These are phyloP conservation scores for Pocillopora meandrina DNA, from an alignment of 92 coral and sea anemone species.

Conservation along the genomic window DNA sequence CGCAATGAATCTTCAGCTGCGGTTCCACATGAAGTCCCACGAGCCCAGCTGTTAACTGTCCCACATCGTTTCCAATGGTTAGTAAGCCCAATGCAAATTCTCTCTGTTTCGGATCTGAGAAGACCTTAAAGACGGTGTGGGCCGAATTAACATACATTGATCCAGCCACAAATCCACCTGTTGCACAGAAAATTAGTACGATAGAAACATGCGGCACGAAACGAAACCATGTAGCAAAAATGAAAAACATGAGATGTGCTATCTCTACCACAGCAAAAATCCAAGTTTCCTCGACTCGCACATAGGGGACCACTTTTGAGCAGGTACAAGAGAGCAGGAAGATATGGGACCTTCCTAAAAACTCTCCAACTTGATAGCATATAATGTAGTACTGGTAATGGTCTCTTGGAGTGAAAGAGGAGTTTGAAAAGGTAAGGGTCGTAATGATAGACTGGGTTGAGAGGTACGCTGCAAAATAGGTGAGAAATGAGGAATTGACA, in stretches of 20 bases:
- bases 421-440: conserved; percentile 60
- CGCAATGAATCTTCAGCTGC: conserved; percentile 54
- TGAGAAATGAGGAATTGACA: conserved; percentile 53
- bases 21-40: conserved; percentile 70
- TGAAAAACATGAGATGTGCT: conserved; percentile 49
- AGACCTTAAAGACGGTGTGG: conserved; percentile 49
- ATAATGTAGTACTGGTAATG: conserved; percentile 72
- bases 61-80: conserved; percentile 65
- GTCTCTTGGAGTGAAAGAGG: conserved; percentile 71
- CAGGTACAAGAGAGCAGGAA: conserved; percentile 40
- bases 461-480: conserved; percentile 66
- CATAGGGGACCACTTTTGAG: conserved; percentile 53
- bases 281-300: conserved; percentile 68
- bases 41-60: conserved; percentile 61
- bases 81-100: conserved; percentile 72
- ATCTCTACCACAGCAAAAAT: conserved; percentile 46
- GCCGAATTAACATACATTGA: conserved; percentile 75
- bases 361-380: conserved; percentile 64
- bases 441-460: conserved; percentile 20
- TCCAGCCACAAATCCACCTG: conserved; percentile 73
- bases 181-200: conserved; percentile 51
- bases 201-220: conserved; percentile 48
- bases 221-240: conserved; percentile 64
- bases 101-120: conserved; percentile 33
- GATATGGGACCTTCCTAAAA: conserved; percentile 73